Base-by-base conservation (phyloP, 2,113 vertebrate genomes). In the Corapipo altera region DNA sequence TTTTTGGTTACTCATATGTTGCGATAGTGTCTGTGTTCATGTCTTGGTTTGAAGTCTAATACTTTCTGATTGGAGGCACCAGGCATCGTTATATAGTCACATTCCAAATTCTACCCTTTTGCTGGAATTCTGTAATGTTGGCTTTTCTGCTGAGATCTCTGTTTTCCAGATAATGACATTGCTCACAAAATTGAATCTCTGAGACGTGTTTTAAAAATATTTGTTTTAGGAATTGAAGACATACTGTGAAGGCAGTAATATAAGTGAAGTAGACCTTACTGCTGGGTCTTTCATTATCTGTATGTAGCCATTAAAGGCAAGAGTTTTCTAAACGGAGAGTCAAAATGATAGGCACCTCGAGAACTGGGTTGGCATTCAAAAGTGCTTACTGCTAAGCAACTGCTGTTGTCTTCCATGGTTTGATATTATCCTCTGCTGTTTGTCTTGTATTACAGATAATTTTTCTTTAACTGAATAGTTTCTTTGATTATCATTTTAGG, bases 1-100 rank as follows among this genome's bases (percentile, higher is more conserved):
- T 32, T 93, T 89, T 72, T 88, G 55, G 33, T 94, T 88, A 73
- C 30, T 94, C 46, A 62, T 58, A n/a, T 80, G 35, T 70, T 96
- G 82, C 88, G 55, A 15, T 26, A n/a, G 27, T 44, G 30, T 70
- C 43, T 90, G 43, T 62, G 33, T 67, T 94, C 66, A 75, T 89
- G 91, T 90, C 75, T 83, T 88, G 46, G 54, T 85, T 85, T 93
- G 85, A 94, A 86, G 72, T 77, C 43, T 83, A 83, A 85, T 85
- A 32, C 43, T 49, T 91, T 91, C 67, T 95, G 58, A 75, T 80
- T 58, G 49, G 81, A 91, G 78, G 87, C 71, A 85, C 51, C 54
- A 91, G 76, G 32, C 74, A 59, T 88, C 78, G 19, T 73, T 66
- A 81, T 88, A 70, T 62, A n/a, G 11, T 85, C 44, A 30, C 26